phyloP scores from a whole-genome alignment of 2,888 invertebrate genomes.

The Eristalinus aeneus region DNA sequence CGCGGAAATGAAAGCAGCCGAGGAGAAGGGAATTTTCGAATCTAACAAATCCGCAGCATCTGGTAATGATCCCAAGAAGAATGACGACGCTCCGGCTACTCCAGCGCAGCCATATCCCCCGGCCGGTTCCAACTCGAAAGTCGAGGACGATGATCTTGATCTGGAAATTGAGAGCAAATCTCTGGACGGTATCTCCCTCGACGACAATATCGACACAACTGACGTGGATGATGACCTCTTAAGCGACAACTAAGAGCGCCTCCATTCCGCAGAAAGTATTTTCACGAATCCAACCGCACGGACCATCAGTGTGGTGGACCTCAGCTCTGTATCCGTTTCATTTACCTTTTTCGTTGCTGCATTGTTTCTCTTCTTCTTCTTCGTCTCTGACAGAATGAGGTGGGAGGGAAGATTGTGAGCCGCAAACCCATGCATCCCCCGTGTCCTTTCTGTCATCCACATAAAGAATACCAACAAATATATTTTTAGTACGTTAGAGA shows the following conservation, averaged over 20 bases:
- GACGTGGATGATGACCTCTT: slow-evolving; percentile 87
- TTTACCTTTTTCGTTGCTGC: slow-evolving; percentile 4
- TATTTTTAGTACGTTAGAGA: slow-evolving; percentile 61
- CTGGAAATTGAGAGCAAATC: slow-evolving; percentile 91
- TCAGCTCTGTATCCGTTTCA: slow-evolving; percentile 19
- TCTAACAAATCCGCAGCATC: slow-evolving; percentile 70
- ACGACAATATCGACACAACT: slow-evolving; percentile 89
- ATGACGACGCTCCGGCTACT: slow-evolving; percentile 73
- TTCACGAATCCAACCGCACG: slow-evolving; percentile 2
- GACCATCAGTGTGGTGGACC: slow-evolving; percentile 10
- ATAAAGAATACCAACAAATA: slow-evolving; percentile 41
- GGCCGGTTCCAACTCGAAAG: background rate
- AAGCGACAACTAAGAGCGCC: slow-evolving; percentile 81
- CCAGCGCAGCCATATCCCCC: background rate
- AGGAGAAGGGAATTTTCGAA: slow-evolving; percentile 82
- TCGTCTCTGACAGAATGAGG: background rate
- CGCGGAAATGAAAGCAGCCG: slow-evolving; percentile 86
- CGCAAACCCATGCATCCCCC: background rate
- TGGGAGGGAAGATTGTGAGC: background rate
- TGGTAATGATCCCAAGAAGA: slow-evolving; percentile 75
- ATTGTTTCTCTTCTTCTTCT: background rate
- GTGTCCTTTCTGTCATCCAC: slow-evolving; percentile 33
- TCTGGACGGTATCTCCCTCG: slow-evolving; percentile 89
- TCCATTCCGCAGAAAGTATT: slow-evolving; percentile 6
- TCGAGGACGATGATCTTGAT: slow-evolving; percentile 91